A percentile compares a stretch with the other conserved stretches of the same genome.
phyloP scores from a whole-genome alignment of 2,797 vertebrate genomes.

The Thripadectes ignobilis region DNA sequence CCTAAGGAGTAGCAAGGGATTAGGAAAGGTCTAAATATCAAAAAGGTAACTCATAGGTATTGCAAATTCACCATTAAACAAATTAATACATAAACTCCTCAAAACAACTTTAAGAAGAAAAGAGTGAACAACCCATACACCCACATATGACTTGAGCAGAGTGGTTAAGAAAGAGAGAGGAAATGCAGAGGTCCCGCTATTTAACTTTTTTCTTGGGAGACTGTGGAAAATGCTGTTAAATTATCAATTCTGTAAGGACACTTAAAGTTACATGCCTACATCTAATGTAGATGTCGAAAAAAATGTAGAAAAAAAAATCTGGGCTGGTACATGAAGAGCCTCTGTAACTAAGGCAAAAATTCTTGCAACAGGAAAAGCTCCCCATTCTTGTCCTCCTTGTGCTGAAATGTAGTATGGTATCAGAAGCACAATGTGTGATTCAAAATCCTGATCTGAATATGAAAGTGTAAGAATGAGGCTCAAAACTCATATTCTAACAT shows the following conservation, averaged over 20 bases:
- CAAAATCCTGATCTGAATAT: neutral
- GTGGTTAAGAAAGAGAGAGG: fast-evolving
- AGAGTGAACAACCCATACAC: neutral
- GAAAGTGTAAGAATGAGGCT: neutral
- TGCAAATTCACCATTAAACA: neutral
- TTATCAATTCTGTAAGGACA: neutral
- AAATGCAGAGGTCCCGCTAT: neutral
- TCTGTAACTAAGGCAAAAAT: neutral
- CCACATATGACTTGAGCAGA: neutral
- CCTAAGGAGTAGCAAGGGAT: neutral
- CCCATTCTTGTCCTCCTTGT: neutral
- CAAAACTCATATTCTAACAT: neutral
- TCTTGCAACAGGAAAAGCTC: neutral
- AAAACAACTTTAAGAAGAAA: neutral
- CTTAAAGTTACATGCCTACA: neutral
- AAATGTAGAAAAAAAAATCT: neutral
- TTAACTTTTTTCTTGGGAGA: neutral
- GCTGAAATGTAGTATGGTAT: neutral
- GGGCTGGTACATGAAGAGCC: neutral
- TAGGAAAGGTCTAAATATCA: neutral
- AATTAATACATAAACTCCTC: neutral
- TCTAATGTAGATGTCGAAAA: neutral
- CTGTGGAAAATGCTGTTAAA: neutral
- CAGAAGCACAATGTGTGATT: fast-evolving
- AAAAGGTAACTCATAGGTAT: neutral